phyloP scores from a whole-genome alignment of 2,113 vertebrate genomes.

The Microcebus ravelobensis region DNA sequence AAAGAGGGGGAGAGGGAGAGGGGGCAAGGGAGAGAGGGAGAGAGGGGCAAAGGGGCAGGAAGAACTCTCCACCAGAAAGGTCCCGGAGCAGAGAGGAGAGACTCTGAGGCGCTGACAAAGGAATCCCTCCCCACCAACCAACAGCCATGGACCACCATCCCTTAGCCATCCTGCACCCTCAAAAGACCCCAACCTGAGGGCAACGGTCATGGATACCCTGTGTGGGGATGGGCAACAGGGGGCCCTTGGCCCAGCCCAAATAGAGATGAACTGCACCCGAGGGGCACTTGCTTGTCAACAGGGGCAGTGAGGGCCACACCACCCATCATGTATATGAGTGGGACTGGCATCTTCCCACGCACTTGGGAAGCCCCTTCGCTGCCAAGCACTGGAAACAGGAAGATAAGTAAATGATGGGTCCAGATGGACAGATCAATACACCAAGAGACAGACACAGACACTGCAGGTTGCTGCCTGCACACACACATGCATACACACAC shows the following conservation, averaged over 20 bases:
- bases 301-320: not conserved
- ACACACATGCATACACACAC: not conserved
- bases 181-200: no score
- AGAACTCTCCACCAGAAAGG: not conserved
- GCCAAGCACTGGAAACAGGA: not conserved
- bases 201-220: not conserved
- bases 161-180: not conserved
- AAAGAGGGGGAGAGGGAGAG: not conserved
- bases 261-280: not conserved
- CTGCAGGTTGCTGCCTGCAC: not conserved
- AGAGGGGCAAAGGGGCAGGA: rapidly evolving
- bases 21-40: no score
- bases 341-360: not conserved
- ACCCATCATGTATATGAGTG: not conserved
- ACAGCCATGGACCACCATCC: not conserved
- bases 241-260: not conserved
- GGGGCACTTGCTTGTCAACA: not conserved
- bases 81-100: not conserved
- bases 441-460: not conserved
- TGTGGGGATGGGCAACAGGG: not conserved
- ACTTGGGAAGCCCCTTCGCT: not conserved
- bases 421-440: not conserved
- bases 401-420: not conserved
- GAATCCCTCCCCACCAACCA: not conserved
- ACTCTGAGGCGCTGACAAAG: not conserved